These are phyloP conservation scores for Leptocoma aspasia DNA, from an alignment of 2,113 vertebrate species.

Conservation along the genomic window DNA sequence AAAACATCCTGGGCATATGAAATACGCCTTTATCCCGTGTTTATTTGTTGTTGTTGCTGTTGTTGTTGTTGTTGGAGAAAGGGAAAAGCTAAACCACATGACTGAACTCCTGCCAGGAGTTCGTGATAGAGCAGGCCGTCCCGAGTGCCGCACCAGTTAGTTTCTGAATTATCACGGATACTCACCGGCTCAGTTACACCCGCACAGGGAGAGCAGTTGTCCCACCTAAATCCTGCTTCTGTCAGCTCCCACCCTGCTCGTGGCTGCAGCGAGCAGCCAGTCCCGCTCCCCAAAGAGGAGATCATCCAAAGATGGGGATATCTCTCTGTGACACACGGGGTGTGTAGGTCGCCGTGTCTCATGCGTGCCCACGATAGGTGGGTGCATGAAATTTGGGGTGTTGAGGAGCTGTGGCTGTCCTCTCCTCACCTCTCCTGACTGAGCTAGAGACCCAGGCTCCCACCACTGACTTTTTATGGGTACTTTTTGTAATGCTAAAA, in stretches of 20 bases:
- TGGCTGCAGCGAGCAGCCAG: not conserved
- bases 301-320: not conserved
- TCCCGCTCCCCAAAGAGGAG: not conserved
- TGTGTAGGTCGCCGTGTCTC: accelerated
- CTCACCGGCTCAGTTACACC: slow-evolving; percentile 57
- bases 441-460: not conserved
- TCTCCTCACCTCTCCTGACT: not conserved
- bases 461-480: not conserved
- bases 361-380: accelerated
- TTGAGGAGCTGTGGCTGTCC: not conserved
- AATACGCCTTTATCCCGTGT: not conserved
- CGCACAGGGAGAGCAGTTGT: slow-evolving; percentile 38
- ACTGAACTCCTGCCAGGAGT: slow-evolving; percentile 61
- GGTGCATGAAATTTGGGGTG: not conserved
- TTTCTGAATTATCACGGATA: slow-evolving; percentile 58
- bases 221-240: slow-evolving; percentile 66
- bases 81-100: slow-evolving; percentile 60
- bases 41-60: slow-evolving; percentile 53
- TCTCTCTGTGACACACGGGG: not conserved
- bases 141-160: slow-evolving; percentile 52
- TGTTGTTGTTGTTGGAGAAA: slow-evolving; percentile 60
- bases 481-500: not conserved
- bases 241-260: slow-evolving; percentile 6
- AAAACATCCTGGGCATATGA: slow-evolving; percentile 47
- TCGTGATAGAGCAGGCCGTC: slow-evolving; percentile 54